Base-by-base conservation (phyloP, 2,113 vertebrate species). In the Cnemophilus loriae region DNA sequence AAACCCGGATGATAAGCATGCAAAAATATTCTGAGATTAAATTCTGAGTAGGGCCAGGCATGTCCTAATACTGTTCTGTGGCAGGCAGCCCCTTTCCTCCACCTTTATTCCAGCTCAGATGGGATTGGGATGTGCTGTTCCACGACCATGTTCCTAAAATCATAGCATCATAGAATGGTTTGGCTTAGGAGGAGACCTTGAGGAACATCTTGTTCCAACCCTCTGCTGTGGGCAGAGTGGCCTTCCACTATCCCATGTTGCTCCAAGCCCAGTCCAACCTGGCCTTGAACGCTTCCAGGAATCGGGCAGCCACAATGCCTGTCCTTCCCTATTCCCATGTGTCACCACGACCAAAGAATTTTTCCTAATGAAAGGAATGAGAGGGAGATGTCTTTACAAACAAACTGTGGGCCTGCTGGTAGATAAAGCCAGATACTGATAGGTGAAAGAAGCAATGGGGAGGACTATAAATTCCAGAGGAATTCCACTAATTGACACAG, bases 51-150 rank as follows among this genome's bases (percentile, higher is more conserved):
- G 37, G 42, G 33, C 42, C 52, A 21, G 59, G 24, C 47, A 16
- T 23, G 59, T 16, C 23, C 32, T 19, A 14, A 12, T 2, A 21
- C 5, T 0, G 0, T 22, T 37, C 39, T 21, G 35, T 3, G 17
- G 17, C 11, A 28, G 17, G 15, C 50, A 27, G 27, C 1, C 13
- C 18, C 42, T 26, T 27, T 35, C 33, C 13, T n/a, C 16, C 8
- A 16, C 10, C 61, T 3, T 27, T 2, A 26, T 55, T 47, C 6
- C 2, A 44, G 49, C 44, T 37, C 52, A 4, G 65, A 30, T 5
- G 49, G 41, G 26, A 9, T 0, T 7, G 8, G 32, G 33, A 47
- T 61, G 5, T 41, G 56, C 18, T 33, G 26, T 4, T 19, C 30
- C 50, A 42, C 15, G 27, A 4, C 28, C 9, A 13, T 1, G 4